Base-by-base conservation (phyloP, 2,113 vertebrate genomes). In the Phrynosoma blainvillii region DNA sequence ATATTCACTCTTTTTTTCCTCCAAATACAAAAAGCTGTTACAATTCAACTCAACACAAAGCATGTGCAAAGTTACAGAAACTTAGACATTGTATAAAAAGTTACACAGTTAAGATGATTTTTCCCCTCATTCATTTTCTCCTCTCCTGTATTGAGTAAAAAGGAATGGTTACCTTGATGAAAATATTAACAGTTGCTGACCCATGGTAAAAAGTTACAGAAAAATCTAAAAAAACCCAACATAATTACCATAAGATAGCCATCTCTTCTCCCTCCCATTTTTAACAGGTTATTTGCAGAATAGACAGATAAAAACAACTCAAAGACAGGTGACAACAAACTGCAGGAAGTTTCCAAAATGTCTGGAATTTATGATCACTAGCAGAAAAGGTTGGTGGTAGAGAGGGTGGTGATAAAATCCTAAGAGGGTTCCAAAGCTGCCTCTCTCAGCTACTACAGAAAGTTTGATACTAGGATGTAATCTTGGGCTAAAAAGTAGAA, bases 1-100 rank as follows among this genome's bases (percentile, higher is more conserved):
- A 96, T 96, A 96, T 91, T 95, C 94, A 96, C 94, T 96, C 93
- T 97, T 84, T 90, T 96, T 73, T 95, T 97, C 18, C 96, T 95
- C 95, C 93, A 97, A 96, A 97, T 97, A 97, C 95, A 97, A 97
- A 97, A 96, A 94, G 96, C 91, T 90, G 93, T 94, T 96, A 95
- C 92, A 96, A 95, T 95, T 93, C 91, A 93, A 95, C 82, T 93
- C 90, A 95, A 95, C 96, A 96, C 94, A 93, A 95, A 96, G 92
- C 95, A 94, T 94, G 92, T 96, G 91, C 94, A 95, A 93, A 93
- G 96, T 94, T 92, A 96, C 6, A 87, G 92, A 92, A 94, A 94
- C 89, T 91, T 83, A 93, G 87, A 95, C 92, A 86, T 91, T 18
- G 89, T 95, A 93, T 88, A 96, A 96, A 95, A 95, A 96, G 94